These are phyloP conservation scores for Amphibalanus amphitrite DNA, from an alignment of 1,140 invertebrate species.

Conservation along the genomic window DNA sequence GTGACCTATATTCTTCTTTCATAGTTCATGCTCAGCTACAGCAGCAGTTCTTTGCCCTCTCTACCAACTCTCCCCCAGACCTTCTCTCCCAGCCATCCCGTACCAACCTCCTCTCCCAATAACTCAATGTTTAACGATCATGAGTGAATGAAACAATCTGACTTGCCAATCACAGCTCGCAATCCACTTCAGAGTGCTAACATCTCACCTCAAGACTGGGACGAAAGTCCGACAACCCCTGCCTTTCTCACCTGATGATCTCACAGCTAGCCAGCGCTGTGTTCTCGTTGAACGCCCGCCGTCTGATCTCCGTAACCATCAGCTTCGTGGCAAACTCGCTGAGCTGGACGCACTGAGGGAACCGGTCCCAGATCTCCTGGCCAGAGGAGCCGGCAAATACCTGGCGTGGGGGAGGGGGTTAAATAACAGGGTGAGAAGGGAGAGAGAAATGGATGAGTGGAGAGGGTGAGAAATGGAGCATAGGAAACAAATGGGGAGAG, in stretches of 20 bases:
- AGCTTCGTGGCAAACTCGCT: constrained; percentile 84
- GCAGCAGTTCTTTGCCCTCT: neutral
- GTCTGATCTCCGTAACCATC: constrained; percentile 86
- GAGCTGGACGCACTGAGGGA: constrained; percentile 80
- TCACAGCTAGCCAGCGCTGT: constrained; percentile 94
- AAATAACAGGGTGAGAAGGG: constrained; percentile 6
- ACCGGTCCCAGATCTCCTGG: constrained; percentile 86
- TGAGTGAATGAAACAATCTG: constrained; percentile 23
- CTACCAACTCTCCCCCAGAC: neutral
- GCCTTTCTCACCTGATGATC: constrained; percentile 78
- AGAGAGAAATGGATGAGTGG: constrained; percentile 4
- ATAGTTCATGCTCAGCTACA: neutral
- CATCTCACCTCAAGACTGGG: too few relatives aligned
- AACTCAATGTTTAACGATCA: neutral
- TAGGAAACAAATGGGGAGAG: neutral
- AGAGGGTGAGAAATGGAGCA: constrained; percentile 6
- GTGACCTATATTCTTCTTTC: neutral
- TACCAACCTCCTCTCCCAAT: neutral
- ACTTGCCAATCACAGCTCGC: constrained; percentile 79
- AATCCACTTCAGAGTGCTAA: neutral
- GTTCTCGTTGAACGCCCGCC: constrained; percentile 83
- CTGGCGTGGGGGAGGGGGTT: constrained; percentile 29
- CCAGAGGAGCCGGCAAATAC: constrained; percentile 78
- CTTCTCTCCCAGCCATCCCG: neutral
- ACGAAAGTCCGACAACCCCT: too few relatives aligned